Evolutionary conservation across 2,888 invertebrate species (phyloP).

Genomic region (Schrankia costaestrigalis): DNA sequence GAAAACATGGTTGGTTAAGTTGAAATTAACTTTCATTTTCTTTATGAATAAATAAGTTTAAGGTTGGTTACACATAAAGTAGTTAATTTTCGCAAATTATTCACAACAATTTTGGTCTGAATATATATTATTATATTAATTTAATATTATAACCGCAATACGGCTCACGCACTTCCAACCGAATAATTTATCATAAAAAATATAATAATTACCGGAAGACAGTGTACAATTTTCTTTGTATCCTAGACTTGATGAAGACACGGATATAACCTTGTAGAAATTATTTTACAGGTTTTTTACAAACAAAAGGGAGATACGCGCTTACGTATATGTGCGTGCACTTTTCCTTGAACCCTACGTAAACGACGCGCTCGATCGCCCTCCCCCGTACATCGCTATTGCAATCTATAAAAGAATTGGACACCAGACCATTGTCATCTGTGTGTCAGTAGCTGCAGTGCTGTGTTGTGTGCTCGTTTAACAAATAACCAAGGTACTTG

Average conservation of each 20-base stretch:
- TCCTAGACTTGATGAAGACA: neutral
- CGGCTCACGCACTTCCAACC: too few species aligned
- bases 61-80: too few species aligned
- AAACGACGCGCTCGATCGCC: slow-evolving; percentile 43
- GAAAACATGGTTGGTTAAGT: too few species aligned
- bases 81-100: too few species aligned
- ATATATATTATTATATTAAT: too few species aligned
- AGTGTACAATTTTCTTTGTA: neutral
- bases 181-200: too few species aligned
- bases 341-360: slow-evolving; percentile 50
- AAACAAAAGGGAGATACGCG: neutral
- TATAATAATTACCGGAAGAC: neutral
- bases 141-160: too few species aligned
- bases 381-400: slow-evolving; percentile 53
- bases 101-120: too few species aligned
- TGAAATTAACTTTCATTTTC: too few species aligned
- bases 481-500: slow-evolving; percentile 56
- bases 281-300: slow-evolving; percentile 5
- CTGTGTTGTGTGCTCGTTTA: slow-evolving; percentile 68
- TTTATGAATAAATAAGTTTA: too few species aligned
- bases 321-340: slow-evolving; percentile 12
- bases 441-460: slow-evolving; percentile 71
- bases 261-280: slow-evolving; percentile 7
- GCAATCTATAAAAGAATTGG: slow-evolving; percentile 75
- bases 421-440: slow-evolving; percentile 59